phyloP scores from a whole-genome alignment of 1,140 invertebrate genomes.

The Anadara kagoshimensis region DNA sequence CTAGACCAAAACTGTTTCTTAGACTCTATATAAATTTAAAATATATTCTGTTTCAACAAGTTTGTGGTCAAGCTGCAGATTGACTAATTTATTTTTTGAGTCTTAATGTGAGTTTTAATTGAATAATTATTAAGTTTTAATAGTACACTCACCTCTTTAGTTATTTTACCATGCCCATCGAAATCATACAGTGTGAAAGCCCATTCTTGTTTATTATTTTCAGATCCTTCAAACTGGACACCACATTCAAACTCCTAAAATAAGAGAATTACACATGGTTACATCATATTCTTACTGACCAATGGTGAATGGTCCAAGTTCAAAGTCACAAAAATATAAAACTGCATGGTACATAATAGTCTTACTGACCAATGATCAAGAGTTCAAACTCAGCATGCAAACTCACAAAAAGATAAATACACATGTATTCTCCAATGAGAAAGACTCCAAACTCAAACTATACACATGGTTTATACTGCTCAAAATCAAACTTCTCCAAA shows the following conservation, averaged over 20 bases:
- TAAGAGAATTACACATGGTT: background rate
- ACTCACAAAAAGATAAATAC: background rate
- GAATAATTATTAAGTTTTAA: background rate
- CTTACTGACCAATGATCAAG: background rate
- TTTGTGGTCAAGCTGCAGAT: too few relatives aligned
- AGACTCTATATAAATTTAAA: too few relatives aligned
- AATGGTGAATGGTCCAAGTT: background rate
- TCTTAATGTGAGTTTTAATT: too few relatives aligned
- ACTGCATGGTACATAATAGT: background rate
- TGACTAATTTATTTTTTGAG: too few relatives aligned
- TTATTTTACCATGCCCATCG: slow-evolving; percentile 92
- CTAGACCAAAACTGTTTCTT: too few relatives aligned
- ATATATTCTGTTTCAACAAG: too few relatives aligned
- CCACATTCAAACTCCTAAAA: slow-evolving; percentile 84
- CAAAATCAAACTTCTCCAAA: too few relatives aligned
- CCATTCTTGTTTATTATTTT: slow-evolving; percentile 88
- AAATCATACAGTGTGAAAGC: slow-evolving; percentile 94
- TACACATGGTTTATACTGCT: too few relatives aligned
- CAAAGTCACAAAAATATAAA: background rate
- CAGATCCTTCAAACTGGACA: slow-evolving; percentile 86
- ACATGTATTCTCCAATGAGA: background rate
- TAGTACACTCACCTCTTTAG: slow-evolving; percentile 85
- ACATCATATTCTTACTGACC: background rate
- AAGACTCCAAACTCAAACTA: too few relatives aligned
- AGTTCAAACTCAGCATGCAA: background rate